phyloP scores from a whole-genome alignment of 37 sponge, comb jelly and placozoan genomes.

The Beroe ovata region DNA sequence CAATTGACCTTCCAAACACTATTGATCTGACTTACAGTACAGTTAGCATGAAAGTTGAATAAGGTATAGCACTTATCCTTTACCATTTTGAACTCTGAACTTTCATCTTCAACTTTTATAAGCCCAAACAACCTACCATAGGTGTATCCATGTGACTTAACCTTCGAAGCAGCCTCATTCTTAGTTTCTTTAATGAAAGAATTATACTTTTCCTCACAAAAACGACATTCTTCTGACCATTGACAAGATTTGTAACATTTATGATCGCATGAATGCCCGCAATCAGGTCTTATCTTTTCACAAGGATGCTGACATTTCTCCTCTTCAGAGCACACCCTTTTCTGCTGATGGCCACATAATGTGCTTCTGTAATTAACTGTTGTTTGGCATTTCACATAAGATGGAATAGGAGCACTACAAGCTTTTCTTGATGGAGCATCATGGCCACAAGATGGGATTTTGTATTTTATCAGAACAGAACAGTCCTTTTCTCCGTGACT shows the following conservation, averaged over 20 bases:
- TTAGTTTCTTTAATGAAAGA: slow-evolving; percentile 70
- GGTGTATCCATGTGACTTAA: background rate
- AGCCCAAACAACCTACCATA: background rate
- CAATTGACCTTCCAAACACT: slow-evolving; percentile 14
- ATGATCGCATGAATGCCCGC: slow-evolving; percentile 80
- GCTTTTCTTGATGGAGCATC: background rate
- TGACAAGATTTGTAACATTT: slow-evolving; percentile 71
- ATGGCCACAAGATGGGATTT: slow-evolving; percentile 7
- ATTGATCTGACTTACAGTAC: background rate
- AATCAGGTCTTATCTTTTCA: slow-evolving; percentile 68
- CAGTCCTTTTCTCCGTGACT: background rate
- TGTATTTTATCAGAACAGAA: background rate
- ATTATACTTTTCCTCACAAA: slow-evolving; percentile 70
- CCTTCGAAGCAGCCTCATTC: background rate
- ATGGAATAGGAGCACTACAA: background rate
- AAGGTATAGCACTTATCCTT: background rate
- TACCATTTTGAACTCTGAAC: background rate
- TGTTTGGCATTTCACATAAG: background rate
- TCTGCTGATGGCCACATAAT: slow-evolving; percentile 19
- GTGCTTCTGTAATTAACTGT: background rate
- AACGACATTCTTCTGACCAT: background rate
- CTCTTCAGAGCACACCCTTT: background rate
- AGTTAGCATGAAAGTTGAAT: background rate
- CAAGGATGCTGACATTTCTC: slow-evolving; percentile 71
- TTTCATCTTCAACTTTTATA: background rate